A percentile compares a stretch with the other conserved stretches of the same genome.
These are phyloP conservation scores for Rhopalosiphum padi DNA, from an alignment of 1,140 invertebrate species.

Conservation along the genomic window DNA sequence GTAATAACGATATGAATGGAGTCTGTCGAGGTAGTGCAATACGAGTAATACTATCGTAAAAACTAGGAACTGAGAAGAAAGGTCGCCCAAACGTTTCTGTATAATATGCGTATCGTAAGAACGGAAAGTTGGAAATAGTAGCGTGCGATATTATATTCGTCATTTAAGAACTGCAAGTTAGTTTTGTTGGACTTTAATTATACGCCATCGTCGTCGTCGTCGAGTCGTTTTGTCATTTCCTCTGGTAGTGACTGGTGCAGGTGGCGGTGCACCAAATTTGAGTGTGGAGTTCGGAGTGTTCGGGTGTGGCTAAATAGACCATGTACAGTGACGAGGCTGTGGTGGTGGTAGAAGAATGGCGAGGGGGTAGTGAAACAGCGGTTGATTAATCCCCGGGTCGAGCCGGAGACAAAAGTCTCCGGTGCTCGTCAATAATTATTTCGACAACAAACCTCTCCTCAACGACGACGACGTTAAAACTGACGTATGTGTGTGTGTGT, in stretches of 20 bases:
- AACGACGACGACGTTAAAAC: background rate
- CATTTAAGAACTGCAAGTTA: slow-evolving; percentile 15
- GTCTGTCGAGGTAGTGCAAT: background rate
- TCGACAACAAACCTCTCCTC: slow-evolving; percentile 50
- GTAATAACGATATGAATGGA: background rate
- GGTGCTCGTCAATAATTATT: slow-evolving; percentile 57
- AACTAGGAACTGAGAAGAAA: background rate
- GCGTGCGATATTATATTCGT: background rate
- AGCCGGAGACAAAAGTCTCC: slow-evolving; percentile 56
- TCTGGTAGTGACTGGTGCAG: background rate
- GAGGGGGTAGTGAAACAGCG: background rate
- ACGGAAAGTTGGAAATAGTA: background rate
- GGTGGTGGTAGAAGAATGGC: background rate
- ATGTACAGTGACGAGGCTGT: background rate
- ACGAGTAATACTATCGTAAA: background rate
- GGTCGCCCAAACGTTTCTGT: background rate
- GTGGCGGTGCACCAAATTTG: background rate
- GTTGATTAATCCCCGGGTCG: slow-evolving; percentile 55
- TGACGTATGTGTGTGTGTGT: background rate
- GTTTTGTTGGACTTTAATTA: slow-evolving; percentile 3
- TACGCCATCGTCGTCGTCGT: background rate
- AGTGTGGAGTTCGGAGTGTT: background rate
- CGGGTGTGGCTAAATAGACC: background rate
- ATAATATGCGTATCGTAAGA: background rate
- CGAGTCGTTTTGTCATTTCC: slow-evolving; percentile 53